phyloP scores from a whole-genome alignment of 2,888 invertebrate genomes.

The Drosophila bunnanda region DNA sequence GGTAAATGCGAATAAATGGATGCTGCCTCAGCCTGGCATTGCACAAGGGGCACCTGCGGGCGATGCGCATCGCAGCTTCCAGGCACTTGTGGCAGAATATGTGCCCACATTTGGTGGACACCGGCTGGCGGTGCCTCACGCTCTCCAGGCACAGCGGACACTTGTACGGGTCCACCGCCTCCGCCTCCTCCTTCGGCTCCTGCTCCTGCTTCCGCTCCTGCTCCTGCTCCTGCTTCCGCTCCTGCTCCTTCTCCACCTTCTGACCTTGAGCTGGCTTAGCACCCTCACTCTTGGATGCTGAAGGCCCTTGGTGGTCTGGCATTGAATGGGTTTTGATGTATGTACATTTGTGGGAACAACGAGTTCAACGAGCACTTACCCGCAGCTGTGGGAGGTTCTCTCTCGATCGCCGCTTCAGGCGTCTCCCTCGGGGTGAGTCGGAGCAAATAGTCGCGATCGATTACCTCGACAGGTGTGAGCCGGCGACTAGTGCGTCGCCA shows the following conservation, averaged over 20 bases:
- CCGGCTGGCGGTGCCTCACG: neutral
- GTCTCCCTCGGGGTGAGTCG: neutral
- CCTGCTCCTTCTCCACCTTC: neutral
- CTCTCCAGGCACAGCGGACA: neutral
- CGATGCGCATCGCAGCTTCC: neutral
- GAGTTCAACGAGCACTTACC: neutral
- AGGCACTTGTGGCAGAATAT: neutral
- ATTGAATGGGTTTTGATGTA: neutral
- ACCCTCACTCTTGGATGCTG: neutral
- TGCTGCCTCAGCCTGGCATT: neutral
- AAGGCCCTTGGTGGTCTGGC: neutral
- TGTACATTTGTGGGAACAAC: neutral
- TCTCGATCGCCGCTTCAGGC: neutral
- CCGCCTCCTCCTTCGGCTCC: no score
- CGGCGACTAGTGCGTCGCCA: neutral
- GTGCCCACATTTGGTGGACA: neutral
- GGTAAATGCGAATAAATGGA: neutral
- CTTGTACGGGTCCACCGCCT: neutral
- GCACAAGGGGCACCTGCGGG: neutral
- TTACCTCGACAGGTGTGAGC: neutral
- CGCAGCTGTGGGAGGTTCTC: neutral
- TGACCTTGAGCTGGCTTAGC: neutral
- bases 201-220: no score
- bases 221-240: neutral
- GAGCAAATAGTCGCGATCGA: neutral